phyloP scores from a whole-genome alignment of 1,140 invertebrate genomes.

The Amphibalanus amphitrite region DNA sequence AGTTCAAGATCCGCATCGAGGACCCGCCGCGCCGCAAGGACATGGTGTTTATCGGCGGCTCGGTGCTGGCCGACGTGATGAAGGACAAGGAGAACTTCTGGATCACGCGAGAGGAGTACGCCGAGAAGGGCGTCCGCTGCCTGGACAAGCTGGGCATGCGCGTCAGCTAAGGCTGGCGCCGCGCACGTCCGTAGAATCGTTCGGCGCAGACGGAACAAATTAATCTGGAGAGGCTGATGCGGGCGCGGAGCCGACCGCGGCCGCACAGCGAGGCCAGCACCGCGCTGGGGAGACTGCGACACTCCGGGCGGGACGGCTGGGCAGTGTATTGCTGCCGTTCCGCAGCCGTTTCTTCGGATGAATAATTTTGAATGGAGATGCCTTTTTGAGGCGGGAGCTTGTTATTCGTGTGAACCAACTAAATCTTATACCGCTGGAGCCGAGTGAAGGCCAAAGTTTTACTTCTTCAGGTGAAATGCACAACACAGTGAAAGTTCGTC shows the following conservation, averaged over 20 bases:
- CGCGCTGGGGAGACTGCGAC: not conserved
- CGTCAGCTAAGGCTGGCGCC: slow-evolving; percentile 15
- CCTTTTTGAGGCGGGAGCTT: too few species aligned
- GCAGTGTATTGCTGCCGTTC: not conserved
- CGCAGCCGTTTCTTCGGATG: too few species aligned
- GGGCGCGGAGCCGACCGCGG: too few species aligned
- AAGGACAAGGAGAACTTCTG: slow-evolving; percentile 94
- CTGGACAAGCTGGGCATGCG: slow-evolving; percentile 43
- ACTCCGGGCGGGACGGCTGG: too few species aligned
- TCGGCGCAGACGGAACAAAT: not conserved
- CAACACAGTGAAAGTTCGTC: too few species aligned
- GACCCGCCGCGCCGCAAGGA: slow-evolving; percentile 95
- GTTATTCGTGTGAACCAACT: too few species aligned
- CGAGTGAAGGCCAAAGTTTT: too few species aligned
- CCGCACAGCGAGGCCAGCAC: too few species aligned
- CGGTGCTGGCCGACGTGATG: slow-evolving; percentile 93
- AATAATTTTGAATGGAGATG: too few species aligned
- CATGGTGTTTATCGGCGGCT: slow-evolving; percentile 98
- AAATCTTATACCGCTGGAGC: too few species aligned
- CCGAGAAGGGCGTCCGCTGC: slow-evolving; percentile 68
- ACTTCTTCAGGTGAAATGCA: too few species aligned
- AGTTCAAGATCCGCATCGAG: slow-evolving; percentile 99
- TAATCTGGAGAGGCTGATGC: not conserved
- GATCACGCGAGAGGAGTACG: slow-evolving; percentile 84
- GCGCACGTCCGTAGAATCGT: not conserved